Conservation (phyloP, 2,888 invertebrate genomes). For the Drosophila setosimentum region DNA sequence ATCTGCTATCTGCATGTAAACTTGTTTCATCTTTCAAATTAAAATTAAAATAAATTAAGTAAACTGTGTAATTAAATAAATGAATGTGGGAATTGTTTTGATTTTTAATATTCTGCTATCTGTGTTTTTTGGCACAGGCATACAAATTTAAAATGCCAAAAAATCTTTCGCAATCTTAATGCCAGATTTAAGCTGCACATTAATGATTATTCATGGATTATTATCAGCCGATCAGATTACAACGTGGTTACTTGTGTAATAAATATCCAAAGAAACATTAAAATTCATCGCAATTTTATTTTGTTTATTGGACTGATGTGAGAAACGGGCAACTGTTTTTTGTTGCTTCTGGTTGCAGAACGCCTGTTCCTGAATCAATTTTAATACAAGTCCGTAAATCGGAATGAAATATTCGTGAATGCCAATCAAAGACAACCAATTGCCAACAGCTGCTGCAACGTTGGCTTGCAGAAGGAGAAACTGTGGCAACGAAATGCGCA, state of each 20-base stretch:
- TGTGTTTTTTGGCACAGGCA: no score
- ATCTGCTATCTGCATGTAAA: not conserved
- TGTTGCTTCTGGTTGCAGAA: not conserved
- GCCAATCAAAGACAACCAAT: constrained; percentile 40
- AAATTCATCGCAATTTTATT: no score
- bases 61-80: not conserved
- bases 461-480: no score
- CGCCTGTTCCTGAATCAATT: not conserved
- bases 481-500: not conserved
- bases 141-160: not conserved
- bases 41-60: not conserved
- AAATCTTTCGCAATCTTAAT: not conserved
- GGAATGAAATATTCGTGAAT: constrained; percentile 25
- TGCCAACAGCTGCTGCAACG: constrained; percentile 10
- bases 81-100: no score
- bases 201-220: not conserved
- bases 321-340: not conserved
- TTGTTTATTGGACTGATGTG: not conserved
- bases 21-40: not conserved
- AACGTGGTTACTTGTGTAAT: not conserved
- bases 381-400: constrained; percentile 27
- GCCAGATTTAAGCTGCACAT: not conserved
- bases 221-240: not conserved
- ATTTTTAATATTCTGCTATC: no score
- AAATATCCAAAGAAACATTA: not conserved